Conservation (phyloP, 2,797 vertebrate genomes). For the Channa striata region DNA sequence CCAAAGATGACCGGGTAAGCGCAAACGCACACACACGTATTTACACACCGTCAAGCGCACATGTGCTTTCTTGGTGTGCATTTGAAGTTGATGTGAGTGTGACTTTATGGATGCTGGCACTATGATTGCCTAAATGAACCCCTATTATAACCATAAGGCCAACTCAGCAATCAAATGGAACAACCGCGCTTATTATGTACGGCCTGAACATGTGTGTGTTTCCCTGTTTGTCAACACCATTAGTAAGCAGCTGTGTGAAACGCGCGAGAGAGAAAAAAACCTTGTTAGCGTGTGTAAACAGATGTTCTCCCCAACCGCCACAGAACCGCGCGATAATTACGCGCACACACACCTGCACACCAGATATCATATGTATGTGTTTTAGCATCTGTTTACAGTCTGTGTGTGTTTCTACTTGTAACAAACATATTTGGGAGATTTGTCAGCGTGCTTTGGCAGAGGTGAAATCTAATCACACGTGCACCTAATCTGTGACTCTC, state of each 20-base stretch:
- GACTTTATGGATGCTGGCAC: slow-evolving; percentile 67
- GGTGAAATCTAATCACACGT: slow-evolving; percentile 61
- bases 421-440: slow-evolving; percentile 63
- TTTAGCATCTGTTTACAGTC: slow-evolving; percentile 76
- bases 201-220: slow-evolving; percentile 46
- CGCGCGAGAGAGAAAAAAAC: slow-evolving; percentile 66
- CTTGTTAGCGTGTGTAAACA: slow-evolving; percentile 82
- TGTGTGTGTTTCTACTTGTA: slow-evolving; percentile 63
- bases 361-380: slow-evolving; percentile 67
- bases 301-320: slow-evolving; percentile 75
- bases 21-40: slow-evolving; percentile 40
- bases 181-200: slow-evolving; percentile 34
- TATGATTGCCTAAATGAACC: slow-evolving; percentile 75
- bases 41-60: slow-evolving; percentile 41
- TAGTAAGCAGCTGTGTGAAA: slow-evolving; percentile 80
- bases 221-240: slow-evolving; percentile 78
- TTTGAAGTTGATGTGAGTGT: slow-evolving; percentile 61
- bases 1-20: slow-evolving; percentile 99
- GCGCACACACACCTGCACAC: slow-evolving; percentile 28
- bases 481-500: slow-evolving; percentile 56
- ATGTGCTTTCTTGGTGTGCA: slow-evolving; percentile 29
- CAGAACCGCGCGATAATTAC: slow-evolving; percentile 73
- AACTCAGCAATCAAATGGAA: slow-evolving; percentile 62
- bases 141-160: slow-evolving; percentile 72
- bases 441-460: slow-evolving; percentile 55